These are phyloP conservation scores for Paralichthys olivaceus DNA, from an alignment of 2,113 vertebrate species.

Conservation along the genomic window DNA sequence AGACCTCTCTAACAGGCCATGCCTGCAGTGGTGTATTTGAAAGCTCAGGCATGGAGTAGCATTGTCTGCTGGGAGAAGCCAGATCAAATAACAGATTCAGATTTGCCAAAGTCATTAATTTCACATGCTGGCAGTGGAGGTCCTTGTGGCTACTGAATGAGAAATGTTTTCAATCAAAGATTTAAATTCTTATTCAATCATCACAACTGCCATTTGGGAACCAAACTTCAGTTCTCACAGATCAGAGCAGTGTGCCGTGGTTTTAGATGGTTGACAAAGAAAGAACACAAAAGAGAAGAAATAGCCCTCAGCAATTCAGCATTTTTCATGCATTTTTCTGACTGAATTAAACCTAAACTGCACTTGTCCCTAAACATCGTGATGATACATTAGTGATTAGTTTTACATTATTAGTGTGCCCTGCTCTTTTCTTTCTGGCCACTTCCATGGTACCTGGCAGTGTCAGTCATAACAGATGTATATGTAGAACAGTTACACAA, in stretches of 20 bases:
- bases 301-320: background rate
- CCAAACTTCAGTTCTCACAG: constrained; percentile 10
- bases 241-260: constrained; percentile 3
- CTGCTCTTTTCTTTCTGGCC: background rate
- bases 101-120: constrained; percentile 74
- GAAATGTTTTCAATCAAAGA: constrained; percentile 61
- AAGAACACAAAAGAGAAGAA: background rate
- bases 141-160: constrained; percentile 62
- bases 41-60: constrained; percentile 51
- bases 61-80: constrained; percentile 63
- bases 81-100: constrained; percentile 72
- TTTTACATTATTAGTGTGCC: background rate
- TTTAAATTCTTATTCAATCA: constrained; percentile 62
- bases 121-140: constrained; percentile 62
- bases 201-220: constrained; percentile 41
- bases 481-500: constrained; percentile 17
- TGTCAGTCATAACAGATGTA: constrained; percentile 10
- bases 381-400: background rate
- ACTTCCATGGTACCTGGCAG: background rate
- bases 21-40: constrained; percentile 61
- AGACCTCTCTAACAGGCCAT: constrained; percentile 40
- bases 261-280: constrained; percentile 28
- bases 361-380: background rate
- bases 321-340: constrained; percentile 8
- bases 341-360: constrained; percentile 25